phyloP scores from a whole-genome alignment of 2,797 vertebrate species.

The Loriculus beryllinus region DNA sequence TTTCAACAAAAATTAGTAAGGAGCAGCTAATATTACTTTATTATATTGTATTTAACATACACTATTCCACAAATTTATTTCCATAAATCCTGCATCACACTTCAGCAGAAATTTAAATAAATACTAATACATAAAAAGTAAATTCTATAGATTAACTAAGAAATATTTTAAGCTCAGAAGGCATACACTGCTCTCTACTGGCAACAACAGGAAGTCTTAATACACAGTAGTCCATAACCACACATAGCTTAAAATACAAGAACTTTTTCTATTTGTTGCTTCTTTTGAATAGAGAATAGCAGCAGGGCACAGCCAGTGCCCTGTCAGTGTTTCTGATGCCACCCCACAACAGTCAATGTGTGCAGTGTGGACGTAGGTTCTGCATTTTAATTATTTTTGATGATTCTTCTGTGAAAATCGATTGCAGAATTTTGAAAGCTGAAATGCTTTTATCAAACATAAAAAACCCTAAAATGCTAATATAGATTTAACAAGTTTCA shows the following conservation, averaged over 20 bases:
- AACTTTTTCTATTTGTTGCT: background rate
- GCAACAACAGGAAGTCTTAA: background rate
- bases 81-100: background rate
- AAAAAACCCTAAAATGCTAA: accelerated
- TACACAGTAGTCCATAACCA: background rate
- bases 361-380: background rate
- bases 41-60: background rate
- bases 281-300: background rate
- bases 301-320: background rate
- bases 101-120: slow-evolving; percentile 10
- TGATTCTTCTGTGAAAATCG: background rate
- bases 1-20: background rate
- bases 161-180: slow-evolving; percentile 18
- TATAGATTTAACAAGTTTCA: background rate
- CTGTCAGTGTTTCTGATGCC: background rate
- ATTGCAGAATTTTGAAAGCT: background rate
- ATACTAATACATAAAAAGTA: background rate
- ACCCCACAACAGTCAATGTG: background rate
- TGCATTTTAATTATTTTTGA: background rate
- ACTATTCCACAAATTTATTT: background rate
- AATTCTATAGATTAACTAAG: background rate
- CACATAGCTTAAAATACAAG: background rate
- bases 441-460: background rate
- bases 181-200: slow-evolving; percentile 74
- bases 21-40: background rate